phyloP scores from a whole-genome alignment of 1,140 invertebrate species.

The Protaetia brevitarsis region DNA sequence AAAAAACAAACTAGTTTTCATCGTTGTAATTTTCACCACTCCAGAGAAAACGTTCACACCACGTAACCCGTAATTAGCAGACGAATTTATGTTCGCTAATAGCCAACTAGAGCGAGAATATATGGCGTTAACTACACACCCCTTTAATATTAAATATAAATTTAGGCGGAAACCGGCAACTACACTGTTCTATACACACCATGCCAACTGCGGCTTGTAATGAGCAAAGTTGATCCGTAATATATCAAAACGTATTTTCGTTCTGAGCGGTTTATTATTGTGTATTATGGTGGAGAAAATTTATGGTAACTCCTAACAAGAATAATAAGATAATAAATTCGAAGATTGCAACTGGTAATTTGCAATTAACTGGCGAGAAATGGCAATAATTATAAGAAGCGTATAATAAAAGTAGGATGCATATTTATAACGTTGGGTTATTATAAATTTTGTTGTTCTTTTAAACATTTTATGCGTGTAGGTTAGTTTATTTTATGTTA shows the following conservation, averaged over 20 bases:
- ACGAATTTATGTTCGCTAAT: slow-evolving; percentile 16
- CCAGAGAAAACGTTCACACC: slow-evolving; percentile 2
- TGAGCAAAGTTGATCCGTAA: not conserved
- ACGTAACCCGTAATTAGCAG: not conserved
- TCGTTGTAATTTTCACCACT: not conserved
- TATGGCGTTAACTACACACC: not conserved
- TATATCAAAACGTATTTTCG: not conserved
- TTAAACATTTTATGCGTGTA: no score
- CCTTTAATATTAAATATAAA: slow-evolving; percentile 14
- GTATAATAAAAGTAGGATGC: no score
- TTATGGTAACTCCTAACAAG: not conserved
- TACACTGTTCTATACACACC: not conserved
- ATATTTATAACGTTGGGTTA: no score
- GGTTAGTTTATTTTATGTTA: no score
- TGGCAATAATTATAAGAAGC: not conserved
- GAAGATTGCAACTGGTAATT: not conserved
- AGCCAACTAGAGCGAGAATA: not conserved
- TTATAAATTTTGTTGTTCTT: no score
- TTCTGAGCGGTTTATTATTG: no score
- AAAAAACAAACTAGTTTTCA: slow-evolving; percentile 17
- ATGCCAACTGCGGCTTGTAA: no score
- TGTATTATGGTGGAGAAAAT: not conserved
- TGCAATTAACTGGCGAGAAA: not conserved
- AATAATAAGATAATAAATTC: slow-evolving; percentile 1
- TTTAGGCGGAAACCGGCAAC: no score